These are phyloP conservation scores for Nyctalus aviator DNA, from an alignment of 2,797 vertebrate species.

Conservation along the genomic window DNA sequence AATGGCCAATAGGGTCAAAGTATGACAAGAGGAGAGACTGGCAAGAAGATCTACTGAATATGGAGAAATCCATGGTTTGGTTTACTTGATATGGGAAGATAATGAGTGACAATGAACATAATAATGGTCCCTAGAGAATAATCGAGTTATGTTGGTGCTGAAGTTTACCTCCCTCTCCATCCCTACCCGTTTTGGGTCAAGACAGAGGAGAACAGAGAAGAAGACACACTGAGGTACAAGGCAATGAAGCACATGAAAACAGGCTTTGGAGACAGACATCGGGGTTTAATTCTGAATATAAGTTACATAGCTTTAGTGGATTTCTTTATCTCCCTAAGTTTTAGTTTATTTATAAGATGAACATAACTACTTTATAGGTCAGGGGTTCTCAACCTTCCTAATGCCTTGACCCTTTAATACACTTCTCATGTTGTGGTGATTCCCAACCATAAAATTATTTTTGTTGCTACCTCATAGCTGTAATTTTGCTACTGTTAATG, in stretches of 20 bases:
- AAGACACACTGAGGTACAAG: not conserved
- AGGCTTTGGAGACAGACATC: not conserved
- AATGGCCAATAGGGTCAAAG: not conserved
- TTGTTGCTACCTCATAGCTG: too few species aligned
- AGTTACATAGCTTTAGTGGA: not conserved
- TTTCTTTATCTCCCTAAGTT: not conserved
- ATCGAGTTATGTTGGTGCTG: not conserved
- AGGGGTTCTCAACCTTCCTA: too few species aligned
- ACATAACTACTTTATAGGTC: not conserved
- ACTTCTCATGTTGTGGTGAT: too few species aligned
- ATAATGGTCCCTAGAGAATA: not conserved
- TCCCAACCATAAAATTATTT: too few species aligned
- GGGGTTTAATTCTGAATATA: not conserved
- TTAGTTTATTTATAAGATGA: conserved; percentile 27
- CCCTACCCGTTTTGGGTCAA: not conserved
- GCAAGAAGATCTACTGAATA: not conserved
- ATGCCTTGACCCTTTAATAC: too few species aligned
- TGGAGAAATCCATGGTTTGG: not conserved
- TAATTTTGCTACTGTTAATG: too few species aligned
- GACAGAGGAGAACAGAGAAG: not conserved
- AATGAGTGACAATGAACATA: not conserved
- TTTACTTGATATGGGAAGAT: not conserved
- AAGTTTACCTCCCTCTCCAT: not conserved
- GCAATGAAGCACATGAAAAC: not conserved
- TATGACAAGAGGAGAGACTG: not conserved